phyloP scores from a whole-genome alignment of 2,888 invertebrate species.

The Nomada lathburiana region DNA sequence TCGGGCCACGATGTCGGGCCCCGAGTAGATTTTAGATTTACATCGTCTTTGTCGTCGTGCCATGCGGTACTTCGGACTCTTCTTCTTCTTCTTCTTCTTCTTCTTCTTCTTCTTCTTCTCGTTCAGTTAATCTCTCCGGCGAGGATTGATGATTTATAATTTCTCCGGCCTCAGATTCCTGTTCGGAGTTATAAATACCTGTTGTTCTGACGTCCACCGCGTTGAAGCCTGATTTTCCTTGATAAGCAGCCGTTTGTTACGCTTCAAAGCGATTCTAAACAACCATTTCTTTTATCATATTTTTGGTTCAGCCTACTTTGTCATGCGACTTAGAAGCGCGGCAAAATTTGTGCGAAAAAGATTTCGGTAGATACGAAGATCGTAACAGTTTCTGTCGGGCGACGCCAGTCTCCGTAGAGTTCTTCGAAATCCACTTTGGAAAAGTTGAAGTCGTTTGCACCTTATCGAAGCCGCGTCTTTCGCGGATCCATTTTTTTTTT shows the following conservation, averaged over 20 bases:
- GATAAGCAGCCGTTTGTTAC: conserved; percentile 2
- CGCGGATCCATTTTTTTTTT: neutral
- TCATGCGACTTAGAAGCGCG: too few relatives aligned
- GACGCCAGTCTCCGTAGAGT: too few relatives aligned
- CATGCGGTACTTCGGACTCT: conserved; percentile 45
- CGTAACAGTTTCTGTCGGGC: too few relatives aligned
- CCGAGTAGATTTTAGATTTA: conserved; percentile 54
- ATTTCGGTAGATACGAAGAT: too few relatives aligned
- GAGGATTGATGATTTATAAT: conserved; percentile 59
- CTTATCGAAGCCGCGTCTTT: conserved; percentile 4
- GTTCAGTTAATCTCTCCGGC: conserved; percentile 47
- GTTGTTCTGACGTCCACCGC: conserved; percentile 42
- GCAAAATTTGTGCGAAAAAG: too few relatives aligned
- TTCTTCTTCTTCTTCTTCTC: conserved; percentile 10
- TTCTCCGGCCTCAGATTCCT: conserved; percentile 48
- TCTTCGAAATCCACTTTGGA: too few relatives aligned
- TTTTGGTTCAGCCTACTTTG: too few relatives aligned
- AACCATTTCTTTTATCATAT: too few relatives aligned
- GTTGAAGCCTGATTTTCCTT: conserved; percentile 31
- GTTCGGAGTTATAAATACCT: conserved; percentile 51
- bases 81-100: conserved; percentile 5
- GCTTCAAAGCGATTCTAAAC: too few relatives aligned
- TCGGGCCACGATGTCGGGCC: conserved; percentile 46
- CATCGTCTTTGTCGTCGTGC: conserved; percentile 57
- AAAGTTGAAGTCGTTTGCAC: neutral